Base-by-base conservation (phyloP, 2,797 vertebrate species). In the Tragopan temminckii region DNA sequence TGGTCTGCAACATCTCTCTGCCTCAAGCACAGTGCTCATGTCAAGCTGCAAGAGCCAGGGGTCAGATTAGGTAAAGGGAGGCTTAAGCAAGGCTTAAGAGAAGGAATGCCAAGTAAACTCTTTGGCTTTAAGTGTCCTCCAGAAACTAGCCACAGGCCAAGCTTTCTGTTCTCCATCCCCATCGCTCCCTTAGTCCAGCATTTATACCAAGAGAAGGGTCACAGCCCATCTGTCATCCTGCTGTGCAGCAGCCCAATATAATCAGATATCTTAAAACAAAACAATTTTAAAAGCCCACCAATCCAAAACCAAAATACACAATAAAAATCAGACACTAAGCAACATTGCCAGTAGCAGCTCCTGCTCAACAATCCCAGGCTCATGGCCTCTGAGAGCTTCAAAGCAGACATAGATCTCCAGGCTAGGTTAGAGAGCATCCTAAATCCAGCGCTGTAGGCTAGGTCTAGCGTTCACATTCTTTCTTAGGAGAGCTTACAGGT, bases 401-500 rank as follows among this genome's bases (percentile, higher is more conserved):
- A 40, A 69, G 61, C 31, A 83, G 82, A 85, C 53, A 21, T 8
- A 18, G 77, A 62, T 80, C 70, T 90, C 62, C 31, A 46, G 80
- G 62, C n/a, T 85, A 80, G 80, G 72, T 69, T 25, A 76, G n/a
- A 78, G 55, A 85, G 21, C 83, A n/a, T 40, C 66, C 88, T 62
- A 71, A 91, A 86, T 83, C 45, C 31, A 50, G n/a, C 29, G 78
- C 90, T 95, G 59, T 77, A 90, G 85, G 92, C 83, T 79, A 90
- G 82, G 88, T 76, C 77, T 83, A 62, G 46, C 18, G 25, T 23
- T 57, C 42, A 42, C 4, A 0, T 2, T 18, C 31, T 4, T 71
- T 77, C 70, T 69, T 29, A 50, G 93, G 70, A 84, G 24, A 91
- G 42, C 35, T 76, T 24, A n/a, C 25, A 75, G 50, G 24, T 35